These are phyloP conservation scores for Drosophila miranda DNA, from an alignment of 1,140 invertebrate genomes.

Conservation along the genomic window DNA sequence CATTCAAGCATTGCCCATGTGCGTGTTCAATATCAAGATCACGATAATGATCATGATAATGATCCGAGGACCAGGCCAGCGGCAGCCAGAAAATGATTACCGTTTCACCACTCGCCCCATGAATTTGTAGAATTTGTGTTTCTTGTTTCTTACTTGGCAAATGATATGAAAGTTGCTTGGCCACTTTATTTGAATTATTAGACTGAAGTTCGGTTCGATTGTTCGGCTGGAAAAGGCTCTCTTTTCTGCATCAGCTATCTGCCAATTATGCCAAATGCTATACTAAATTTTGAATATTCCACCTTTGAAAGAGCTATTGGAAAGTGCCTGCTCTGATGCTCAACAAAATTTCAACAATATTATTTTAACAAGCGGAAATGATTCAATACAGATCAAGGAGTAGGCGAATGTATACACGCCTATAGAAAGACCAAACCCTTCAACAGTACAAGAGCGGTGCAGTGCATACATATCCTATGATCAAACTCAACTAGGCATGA, in stretches of 20 bases:
- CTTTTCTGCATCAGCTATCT: not conserved
- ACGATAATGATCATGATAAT: constrained; percentile 72
- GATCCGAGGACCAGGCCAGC: constrained; percentile 36
- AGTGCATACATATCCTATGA: not conserved
- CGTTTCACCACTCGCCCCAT: constrained; percentile 28
- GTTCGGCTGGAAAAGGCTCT: constrained; percentile 4
- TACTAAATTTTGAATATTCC: no score
- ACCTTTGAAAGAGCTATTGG: no score
- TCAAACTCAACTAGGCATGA: not conserved
- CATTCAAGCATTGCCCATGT: constrained; percentile 68
- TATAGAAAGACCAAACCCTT: no score
- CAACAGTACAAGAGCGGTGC: no score
- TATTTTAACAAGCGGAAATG: no score
- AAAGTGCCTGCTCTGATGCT: no score
- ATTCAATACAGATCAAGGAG: no score
- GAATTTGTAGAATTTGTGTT: constrained; percentile 33
- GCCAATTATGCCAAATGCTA: not conserved
- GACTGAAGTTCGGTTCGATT: constrained; percentile 1
- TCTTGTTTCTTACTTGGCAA: constrained; percentile 17
- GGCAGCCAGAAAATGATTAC: constrained; percentile 32
- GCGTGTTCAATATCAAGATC: constrained; percentile 79
- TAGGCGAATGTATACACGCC: no score
- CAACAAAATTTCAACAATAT: no score
- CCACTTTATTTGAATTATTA: constrained; percentile 9
- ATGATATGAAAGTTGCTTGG: constrained; percentile 38